These are phyloP conservation scores for Nomada fucata DNA, from an alignment of 2,888 invertebrate species.

Conservation along the genomic window DNA sequence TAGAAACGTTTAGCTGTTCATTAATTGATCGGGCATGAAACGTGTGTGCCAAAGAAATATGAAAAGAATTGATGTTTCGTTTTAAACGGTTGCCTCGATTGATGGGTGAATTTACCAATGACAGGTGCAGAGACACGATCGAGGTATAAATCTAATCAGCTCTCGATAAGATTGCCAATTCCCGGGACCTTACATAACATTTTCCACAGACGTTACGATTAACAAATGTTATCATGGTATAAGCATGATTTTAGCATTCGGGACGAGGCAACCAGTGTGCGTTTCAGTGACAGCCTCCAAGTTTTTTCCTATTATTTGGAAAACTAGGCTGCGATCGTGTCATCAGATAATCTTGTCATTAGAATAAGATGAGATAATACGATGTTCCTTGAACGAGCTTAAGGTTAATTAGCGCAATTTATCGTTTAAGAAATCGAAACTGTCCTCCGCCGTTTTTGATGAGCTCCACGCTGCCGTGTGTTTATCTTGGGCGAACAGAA, in stretches of 20 bases:
- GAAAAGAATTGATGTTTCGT: background rate
- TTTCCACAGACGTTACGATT: background rate
- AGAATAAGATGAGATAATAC: slow-evolving; percentile 47
- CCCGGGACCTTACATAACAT: slow-evolving; percentile 18
- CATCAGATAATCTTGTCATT: slow-evolving; percentile 19
- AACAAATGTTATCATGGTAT: background rate
- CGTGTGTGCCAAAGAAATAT: background rate
- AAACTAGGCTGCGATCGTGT: no score
- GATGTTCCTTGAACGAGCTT: slow-evolving; percentile 31
- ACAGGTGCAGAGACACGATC: background rate
- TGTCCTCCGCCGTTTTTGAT: slow-evolving; percentile 13
- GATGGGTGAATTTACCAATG: background rate
- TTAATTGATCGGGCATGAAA: background rate
- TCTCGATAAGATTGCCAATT: slow-evolving; percentile 11
- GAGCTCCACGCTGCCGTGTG: background rate
- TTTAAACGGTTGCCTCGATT: background rate
- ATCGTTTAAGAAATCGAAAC: slow-evolving; percentile 56
- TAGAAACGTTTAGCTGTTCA: background rate
- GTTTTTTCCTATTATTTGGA: slow-evolving; percentile 8
- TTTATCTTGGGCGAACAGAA: background rate
- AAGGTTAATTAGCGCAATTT: slow-evolving; percentile 59
- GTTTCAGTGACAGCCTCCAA: background rate
- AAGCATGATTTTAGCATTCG: background rate
- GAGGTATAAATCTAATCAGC: slow-evolving; percentile 1
- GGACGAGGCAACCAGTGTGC: background rate